Evolutionary conservation across 2,113 vertebrate genomes (phyloP), one percentile per base, ranked within the genome.

Genomic region (Epinephelus lanceolatus): DNA sequence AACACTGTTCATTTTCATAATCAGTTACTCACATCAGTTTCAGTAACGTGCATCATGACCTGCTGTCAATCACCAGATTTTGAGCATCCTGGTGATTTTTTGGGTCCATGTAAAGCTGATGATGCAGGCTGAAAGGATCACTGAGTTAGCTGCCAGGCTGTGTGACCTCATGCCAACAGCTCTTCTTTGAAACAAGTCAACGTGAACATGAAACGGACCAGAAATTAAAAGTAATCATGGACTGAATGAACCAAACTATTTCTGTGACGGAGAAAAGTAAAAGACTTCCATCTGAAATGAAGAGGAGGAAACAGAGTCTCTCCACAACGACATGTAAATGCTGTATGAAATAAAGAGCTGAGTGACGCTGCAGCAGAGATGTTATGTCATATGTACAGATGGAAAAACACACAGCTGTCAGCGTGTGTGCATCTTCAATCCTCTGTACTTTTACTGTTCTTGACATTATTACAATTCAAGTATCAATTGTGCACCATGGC

Each of bases 401-500:
- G 78, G 72, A 65, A 0, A 8, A 66, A 51, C 88, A 84, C 71
- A 83, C 21, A n/a, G 49, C 51, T 47, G 51, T 56, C 33, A 30
- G 57, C 49, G 42, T 40, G 47, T 2, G 6, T 4, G 5, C 52
- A 10, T 33, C 40, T 42, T 75, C n/a, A 6, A 7, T 3, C 14
- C 49, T 67, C 51, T 19, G 53, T 66, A 78, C 83, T 84, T 90
- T 68, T 72, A 70, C 75, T 5, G 0, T 21, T 52, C 21, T 33
- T 40, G 7, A 72, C 61, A 30, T 1, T 76, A 68, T 65, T 37
- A 19, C 56, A 30, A 25, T 63, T 63, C 59, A 25, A 85, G 77
- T 25, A 67, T 82, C 81, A 90, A 77, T 67, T 67, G 77, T 42
- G 91, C 81, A 23, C 89, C 86, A 86, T 91, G 90, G 86, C 81